Percentiles rank a stretch among this genome's conserved stretches.
These are phyloP conservation scores for Drosophila lacertosa DNA, from an alignment of 1,140 invertebrate species.

Conservation along the genomic window DNA sequence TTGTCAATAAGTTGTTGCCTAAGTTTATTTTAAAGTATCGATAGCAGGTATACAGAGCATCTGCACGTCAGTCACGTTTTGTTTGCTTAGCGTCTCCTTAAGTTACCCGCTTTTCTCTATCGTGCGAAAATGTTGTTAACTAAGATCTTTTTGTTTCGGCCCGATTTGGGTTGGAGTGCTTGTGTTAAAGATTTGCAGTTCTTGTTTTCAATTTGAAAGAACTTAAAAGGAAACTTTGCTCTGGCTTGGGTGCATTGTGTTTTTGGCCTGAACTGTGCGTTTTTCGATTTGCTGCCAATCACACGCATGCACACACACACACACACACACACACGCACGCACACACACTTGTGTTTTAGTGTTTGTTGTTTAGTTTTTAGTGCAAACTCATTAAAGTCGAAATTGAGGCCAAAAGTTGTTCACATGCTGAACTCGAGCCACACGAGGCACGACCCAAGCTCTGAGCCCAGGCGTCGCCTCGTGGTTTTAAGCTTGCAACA, in stretches of 20 bases:
- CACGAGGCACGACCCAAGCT: not conserved
- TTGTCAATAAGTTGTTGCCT: too few relatives aligned
- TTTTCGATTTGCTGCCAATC: conserved; percentile 1
- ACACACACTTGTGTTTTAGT: not conserved
- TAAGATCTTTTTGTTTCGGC: not conserved
- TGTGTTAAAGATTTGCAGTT: not conserved
- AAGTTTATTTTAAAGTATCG: too few relatives aligned
- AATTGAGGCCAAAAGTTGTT: conserved; percentile 31
- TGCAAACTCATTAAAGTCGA: conserved; percentile 27
- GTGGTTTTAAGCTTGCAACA: not conserved
- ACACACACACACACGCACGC: conserved; percentile 16
- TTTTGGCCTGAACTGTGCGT: not conserved
- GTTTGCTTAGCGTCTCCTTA: too few relatives aligned
- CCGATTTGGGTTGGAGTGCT: not conserved
- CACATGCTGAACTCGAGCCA: conserved; percentile 8
- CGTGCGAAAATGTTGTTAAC: not conserved
- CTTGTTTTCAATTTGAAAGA: too few relatives aligned
- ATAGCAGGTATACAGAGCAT: too few relatives aligned
- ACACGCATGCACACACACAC: not conserved
- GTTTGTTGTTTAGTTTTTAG: conserved; percentile 13
- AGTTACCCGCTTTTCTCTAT: too few relatives aligned
- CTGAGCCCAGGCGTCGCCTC: conserved; percentile 1
- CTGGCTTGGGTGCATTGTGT: not conserved
- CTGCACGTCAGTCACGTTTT: too few relatives aligned
- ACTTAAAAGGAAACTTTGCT: not conserved